Evolutionary conservation across 2,888 invertebrate species (phyloP).

Genomic region (Pseudoips prasinana): DNA sequence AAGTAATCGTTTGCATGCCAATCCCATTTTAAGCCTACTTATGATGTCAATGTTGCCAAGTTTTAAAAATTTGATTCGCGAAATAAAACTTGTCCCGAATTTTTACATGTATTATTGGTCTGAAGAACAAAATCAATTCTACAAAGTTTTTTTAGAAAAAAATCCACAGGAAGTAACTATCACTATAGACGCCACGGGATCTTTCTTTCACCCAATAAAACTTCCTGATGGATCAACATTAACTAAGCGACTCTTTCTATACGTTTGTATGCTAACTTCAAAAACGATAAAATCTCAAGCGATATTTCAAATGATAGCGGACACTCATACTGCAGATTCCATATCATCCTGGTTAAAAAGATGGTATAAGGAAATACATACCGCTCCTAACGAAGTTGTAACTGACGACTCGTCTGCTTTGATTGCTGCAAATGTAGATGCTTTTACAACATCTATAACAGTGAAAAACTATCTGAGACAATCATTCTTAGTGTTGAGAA

Average conservation of each 20-base stretch:
- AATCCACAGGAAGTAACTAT: conserved; percentile 1
- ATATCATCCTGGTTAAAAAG: conserved; percentile 13
- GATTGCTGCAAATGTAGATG: conserved; percentile 10
- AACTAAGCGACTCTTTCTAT: conserved; percentile 1
- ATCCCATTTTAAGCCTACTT: conserved; percentile 1
- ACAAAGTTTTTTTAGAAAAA: conserved; percentile 1
- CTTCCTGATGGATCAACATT: conserved; percentile 1
- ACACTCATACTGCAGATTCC: conserved; percentile 11
- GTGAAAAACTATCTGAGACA: conserved; percentile 10
- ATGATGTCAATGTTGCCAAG: conserved; percentile 2
- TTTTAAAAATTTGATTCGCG: conserved; percentile 1
- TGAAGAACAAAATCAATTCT: conserved; percentile 2
- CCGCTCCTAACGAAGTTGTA: conserved; percentile 10
- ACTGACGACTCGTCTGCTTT: conserved; percentile 13
- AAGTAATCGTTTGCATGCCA: conserved; percentile 1
- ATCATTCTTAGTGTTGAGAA: conserved; percentile 10
- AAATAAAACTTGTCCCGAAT: conserved; percentile 1
- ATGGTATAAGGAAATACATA: conserved; percentile 10
- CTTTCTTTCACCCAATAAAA: conserved; percentile 1
- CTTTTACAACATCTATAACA: conserved; percentile 10
- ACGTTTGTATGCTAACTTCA: conserved; percentile 1
- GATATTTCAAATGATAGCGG: conserved; percentile 1
- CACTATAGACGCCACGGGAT: conserved; percentile 2
- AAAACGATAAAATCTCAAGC: conserved; percentile 1
- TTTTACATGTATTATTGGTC: conserved; percentile 1